Base-by-base conservation (phyloP, 2,888 invertebrate genomes). In the Azorinus chamasolen region DNA sequence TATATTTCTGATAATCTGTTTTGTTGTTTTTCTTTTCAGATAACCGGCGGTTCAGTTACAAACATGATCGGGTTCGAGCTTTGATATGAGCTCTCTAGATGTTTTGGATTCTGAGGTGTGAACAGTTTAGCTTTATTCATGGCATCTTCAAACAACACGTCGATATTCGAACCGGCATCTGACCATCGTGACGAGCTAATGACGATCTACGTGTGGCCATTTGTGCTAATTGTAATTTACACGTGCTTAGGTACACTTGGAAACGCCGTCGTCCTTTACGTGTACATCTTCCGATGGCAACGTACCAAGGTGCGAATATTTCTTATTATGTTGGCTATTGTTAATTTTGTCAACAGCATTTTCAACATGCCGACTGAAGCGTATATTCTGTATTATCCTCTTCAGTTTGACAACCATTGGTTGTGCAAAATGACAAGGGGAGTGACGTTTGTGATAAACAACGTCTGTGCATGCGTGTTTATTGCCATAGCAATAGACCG, bases 401-500 rank as follows among this genome's bases (percentile, higher is more conserved):
- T 69, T 25, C 45, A 62, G 32, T 75, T 75, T 46, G 74, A 75
- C 41, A 22, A 51, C n/a, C 57, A 75, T 45, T 55, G 45, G 45
- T 20, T 75, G 18, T 75, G 74, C 50, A 75, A 75, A 22, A 45
- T 27, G 0, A 75, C 74, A 1, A 25, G 74, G 24, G 74, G 74
- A 12, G 43, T 69, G 5, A 75, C 74, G 5, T 75, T 75, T 46
- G 20, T 69, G 6, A 63, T 63, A 12, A 75, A 75, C 45, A 63
- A 69, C 39, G 53, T 64, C 12, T 57, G 63, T 41, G 69, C 68
- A 16, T 68, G 74, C 50, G 54, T 75, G 5, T 63, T 75, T 20
- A 69, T 75, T 53, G 69, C 69, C 6, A 75, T 75, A 37, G 74
- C 74, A n/a, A 64, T 75, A 18, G 74, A 75, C 51, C 55, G 74